phyloP scores from a whole-genome alignment of 2,113 vertebrate genomes.

The Nerophis ophidion region DNA sequence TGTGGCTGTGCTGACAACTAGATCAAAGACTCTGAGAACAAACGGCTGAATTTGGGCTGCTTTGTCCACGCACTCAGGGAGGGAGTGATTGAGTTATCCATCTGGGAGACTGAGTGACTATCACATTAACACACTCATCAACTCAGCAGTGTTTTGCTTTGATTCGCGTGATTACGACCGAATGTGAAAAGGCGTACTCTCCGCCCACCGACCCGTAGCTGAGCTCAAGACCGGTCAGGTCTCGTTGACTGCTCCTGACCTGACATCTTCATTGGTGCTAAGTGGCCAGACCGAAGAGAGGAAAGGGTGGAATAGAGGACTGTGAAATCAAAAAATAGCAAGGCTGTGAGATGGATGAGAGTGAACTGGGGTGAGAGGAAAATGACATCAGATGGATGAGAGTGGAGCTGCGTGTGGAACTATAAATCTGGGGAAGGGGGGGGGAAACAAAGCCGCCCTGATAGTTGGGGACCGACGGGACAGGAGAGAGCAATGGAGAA shows the following conservation, averaged over 20 bases:
- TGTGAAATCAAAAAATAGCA: not conserved
- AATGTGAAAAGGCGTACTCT: constrained; percentile 2
- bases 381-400: constrained; percentile 36
- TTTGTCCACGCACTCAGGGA: constrained; percentile 22
- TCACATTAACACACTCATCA: not conserved
- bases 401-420: not conserved
- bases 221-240: constrained; percentile 24
- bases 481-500: constrained; percentile 12
- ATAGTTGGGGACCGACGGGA: constrained; percentile 23
- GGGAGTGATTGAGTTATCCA: constrained; percentile 55
- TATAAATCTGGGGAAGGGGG: constrained; percentile 22
- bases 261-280: constrained; percentile 43
- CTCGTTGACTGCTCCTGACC: constrained; percentile 46
- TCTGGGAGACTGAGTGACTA: constrained; percentile 25
- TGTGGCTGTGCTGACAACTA: constrained; percentile 27
- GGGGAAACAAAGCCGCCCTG: constrained; percentile 18
- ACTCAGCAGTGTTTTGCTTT: constrained; percentile 2
- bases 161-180: not conserved
- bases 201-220: not conserved
- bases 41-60: constrained; percentile 36
- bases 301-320: constrained; percentile 20
- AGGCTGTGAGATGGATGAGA: not conserved
- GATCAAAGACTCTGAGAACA: constrained; percentile 52
- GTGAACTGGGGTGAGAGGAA: constrained; percentile 15
- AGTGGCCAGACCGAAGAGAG: constrained; percentile 28